Evolutionary conservation across 2,113 vertebrate species (phyloP).

Genomic region (Irena cyanogastra): DNA sequence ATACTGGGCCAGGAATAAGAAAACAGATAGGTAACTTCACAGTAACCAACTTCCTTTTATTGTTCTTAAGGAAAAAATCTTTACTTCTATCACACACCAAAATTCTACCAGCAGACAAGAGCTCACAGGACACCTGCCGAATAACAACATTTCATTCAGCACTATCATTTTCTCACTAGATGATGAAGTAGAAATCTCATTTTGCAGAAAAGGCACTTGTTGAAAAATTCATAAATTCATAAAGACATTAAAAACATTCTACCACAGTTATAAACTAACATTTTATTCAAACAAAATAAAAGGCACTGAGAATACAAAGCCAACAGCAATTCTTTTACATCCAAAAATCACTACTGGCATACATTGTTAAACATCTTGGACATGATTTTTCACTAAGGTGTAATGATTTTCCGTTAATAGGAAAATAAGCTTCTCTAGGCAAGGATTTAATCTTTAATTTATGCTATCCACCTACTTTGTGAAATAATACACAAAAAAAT

Average conservation of each 20-base stretch:
- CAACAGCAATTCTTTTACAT: not conserved
- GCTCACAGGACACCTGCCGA: not conserved
- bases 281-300: not conserved
- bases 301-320: not conserved
- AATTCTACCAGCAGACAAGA: not conserved
- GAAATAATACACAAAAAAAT: not conserved
- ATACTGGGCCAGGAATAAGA: not conserved
- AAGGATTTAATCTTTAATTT: conserved; percentile 10
- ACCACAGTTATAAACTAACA: not conserved
- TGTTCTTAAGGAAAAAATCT: not conserved
- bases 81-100: not conserved
- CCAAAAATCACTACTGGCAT: not conserved
- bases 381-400: not conserved
- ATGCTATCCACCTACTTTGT: not conserved
- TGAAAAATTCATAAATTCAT: not conserved
- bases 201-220: not conserved
- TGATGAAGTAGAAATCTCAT: not conserved
- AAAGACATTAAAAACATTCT: not conserved
- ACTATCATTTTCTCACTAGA: not conserved
- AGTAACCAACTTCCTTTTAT: not conserved
- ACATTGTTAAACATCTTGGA: not conserved
- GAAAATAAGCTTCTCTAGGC: not conserved
- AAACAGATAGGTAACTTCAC: not conserved
- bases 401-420: not conserved
- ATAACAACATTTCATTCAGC: not conserved